phyloP scores from a whole-genome alignment of 2,113 vertebrate species.

The Trogon surrucura region DNA sequence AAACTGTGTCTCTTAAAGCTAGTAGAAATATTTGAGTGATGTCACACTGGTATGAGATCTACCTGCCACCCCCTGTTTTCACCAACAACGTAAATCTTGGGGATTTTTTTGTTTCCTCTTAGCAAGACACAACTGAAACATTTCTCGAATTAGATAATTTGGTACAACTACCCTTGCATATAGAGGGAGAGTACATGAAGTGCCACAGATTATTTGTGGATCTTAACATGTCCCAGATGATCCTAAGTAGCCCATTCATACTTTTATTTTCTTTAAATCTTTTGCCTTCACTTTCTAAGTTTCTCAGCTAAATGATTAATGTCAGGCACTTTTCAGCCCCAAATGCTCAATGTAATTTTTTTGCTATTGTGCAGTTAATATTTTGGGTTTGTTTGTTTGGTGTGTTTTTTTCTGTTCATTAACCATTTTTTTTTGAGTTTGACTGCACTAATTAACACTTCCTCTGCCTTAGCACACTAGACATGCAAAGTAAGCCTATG shows the following conservation, averaged over 20 bases:
- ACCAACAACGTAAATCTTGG: background rate
- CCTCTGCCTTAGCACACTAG: background rate
- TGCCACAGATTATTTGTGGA: background rate
- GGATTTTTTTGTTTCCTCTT: background rate
- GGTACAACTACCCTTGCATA: background rate
- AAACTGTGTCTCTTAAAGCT: background rate
- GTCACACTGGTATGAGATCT: background rate
- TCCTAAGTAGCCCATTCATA: background rate
- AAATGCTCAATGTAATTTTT: background rate
- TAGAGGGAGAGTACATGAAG: background rate
- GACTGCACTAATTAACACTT: background rate
- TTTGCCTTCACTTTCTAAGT: background rate
- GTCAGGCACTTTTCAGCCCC: background rate
- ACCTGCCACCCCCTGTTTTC: background rate
- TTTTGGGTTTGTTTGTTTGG: background rate
- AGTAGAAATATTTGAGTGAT: slow-evolving; percentile 1
- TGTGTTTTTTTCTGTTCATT: background rate
- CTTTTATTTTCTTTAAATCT: background rate
- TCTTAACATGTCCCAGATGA: background rate
- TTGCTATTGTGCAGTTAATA: background rate
- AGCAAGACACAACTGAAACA: background rate
- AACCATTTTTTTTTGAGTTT: background rate
- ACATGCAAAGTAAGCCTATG: background rate
- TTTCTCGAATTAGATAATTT: background rate
- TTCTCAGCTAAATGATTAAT: background rate